Conservation (phyloP, 2,797 vertebrate species). For the Mormyrops attenuatus region DNA sequence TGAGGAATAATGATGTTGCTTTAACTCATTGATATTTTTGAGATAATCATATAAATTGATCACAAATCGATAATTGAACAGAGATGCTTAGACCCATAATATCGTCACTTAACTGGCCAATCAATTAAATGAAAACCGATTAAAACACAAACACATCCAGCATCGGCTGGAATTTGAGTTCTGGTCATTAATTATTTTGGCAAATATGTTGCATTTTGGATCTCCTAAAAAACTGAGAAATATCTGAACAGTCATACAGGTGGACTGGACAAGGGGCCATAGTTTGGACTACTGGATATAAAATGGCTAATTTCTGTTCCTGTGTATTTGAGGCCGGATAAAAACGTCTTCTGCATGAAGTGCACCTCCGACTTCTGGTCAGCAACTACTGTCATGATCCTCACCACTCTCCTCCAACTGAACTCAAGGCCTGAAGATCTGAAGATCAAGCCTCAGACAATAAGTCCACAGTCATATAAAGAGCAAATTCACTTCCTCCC, state of each 20-base stretch:
- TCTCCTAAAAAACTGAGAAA: not conserved
- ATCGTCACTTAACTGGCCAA: too few species aligned
- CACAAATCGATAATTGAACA: too few species aligned
- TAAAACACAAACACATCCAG: too few species aligned
- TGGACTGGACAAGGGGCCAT: not conserved
- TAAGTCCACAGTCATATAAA: not conserved
- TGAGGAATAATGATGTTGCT: too few species aligned
- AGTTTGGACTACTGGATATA: not conserved
- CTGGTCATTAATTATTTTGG: not conserved
- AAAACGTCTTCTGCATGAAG: not conserved
- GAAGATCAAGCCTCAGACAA: not conserved
- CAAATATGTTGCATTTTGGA: not conserved
- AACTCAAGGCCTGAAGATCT: too few species aligned
- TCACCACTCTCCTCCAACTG: not conserved
- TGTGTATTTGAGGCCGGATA: not conserved
- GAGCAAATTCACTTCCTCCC: not conserved
- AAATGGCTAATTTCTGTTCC: not conserved
- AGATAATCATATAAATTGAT: too few species aligned
- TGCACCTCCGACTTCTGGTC: not conserved
- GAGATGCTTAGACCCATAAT: too few species aligned
- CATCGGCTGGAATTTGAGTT: too few species aligned
- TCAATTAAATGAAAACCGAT: too few species aligned
- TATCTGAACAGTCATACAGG: not conserved
- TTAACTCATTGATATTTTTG: too few species aligned
- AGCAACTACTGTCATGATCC: not conserved